Percentiles rank a stretch among this genome's conserved stretches.
Conservation (phyloP, 2,888 invertebrate genomes). For the Polia nebulosa region DNA sequence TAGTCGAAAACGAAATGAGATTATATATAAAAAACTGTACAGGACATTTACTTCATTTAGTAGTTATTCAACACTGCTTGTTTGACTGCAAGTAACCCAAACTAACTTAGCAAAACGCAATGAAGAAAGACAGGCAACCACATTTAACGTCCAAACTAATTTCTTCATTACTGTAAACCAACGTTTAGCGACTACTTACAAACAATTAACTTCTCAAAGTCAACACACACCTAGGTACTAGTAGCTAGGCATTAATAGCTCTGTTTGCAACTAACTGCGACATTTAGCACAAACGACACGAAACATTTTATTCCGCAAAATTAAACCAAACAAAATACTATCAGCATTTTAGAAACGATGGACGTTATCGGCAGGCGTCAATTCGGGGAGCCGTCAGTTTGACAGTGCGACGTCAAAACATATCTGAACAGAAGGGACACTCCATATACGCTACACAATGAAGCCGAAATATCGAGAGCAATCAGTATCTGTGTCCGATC, state of each 20-base stretch:
- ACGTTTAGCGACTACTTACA: slow-evolving; percentile 11
- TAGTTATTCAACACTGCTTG: background rate
- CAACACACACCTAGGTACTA: slow-evolving; percentile 19
- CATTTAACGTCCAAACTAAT: slow-evolving; percentile 43
- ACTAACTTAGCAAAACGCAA: slow-evolving; percentile 11
- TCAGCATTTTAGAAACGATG: slow-evolving; percentile 71
- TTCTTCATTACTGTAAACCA: slow-evolving; percentile 43
- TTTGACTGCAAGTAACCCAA: slow-evolving; percentile 5
- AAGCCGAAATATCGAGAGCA: background rate
- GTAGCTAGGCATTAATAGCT: slow-evolving; percentile 20
- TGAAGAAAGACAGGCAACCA: slow-evolving; percentile 25
- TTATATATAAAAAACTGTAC: background rate
- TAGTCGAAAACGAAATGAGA: background rate
- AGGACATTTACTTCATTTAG: background rate
- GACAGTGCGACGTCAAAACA: slow-evolving; percentile 68
- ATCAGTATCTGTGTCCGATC: background rate
- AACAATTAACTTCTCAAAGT: slow-evolving; percentile 46
- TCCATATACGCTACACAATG: background rate
- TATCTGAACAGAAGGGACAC: slow-evolving; percentile 41
- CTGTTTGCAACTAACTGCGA: slow-evolving; percentile 37
- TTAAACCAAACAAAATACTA: slow-evolving; percentile 65
- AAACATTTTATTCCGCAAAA: slow-evolving; percentile 56
- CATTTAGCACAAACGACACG: slow-evolving; percentile 39
- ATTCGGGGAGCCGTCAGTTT: slow-evolving; percentile 74
- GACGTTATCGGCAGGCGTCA: slow-evolving; percentile 80